Evolutionary conservation across 2,888 invertebrate species (phyloP).

Genomic region (Sicus ferrugineus): DNA sequence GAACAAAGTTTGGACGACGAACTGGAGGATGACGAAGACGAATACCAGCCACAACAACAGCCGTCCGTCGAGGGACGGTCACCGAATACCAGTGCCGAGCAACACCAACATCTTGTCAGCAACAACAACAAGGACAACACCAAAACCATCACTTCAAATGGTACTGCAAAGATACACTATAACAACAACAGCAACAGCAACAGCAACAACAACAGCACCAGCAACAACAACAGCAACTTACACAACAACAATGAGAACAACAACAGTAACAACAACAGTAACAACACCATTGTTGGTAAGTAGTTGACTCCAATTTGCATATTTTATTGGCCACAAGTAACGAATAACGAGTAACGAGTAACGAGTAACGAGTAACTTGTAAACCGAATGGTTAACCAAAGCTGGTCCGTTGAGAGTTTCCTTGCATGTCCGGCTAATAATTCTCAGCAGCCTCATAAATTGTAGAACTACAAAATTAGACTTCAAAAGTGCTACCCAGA

Average conservation of each 20-base stretch:
- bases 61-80: too few species aligned
- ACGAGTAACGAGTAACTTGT: background rate
- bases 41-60: conserved; percentile 38
- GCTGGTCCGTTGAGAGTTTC: conserved; percentile 38
- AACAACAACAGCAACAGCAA: conserved; percentile 32
- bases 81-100: background rate
- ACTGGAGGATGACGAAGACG: conserved; percentile 37
- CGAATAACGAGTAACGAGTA: background rate
- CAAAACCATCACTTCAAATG: conserved; percentile 21
- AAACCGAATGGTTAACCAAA: background rate
- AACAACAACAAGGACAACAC: conserved; percentile 41
- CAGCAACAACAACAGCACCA: conserved; percentile 49
- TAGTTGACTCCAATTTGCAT: conserved; percentile 57
- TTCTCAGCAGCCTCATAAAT: conserved; percentile 63
- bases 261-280: conserved; percentile 33
- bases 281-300: conserved; percentile 45
- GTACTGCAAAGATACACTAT: conserved; percentile 42
- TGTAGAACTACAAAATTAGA: conserved; percentile 45
- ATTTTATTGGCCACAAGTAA: conserved; percentile 50
- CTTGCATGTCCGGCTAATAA: conserved; percentile 61
- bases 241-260: background rate
- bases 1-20: conserved; percentile 41
- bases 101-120: conserved; percentile 30
- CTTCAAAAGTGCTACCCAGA: conserved; percentile 39
- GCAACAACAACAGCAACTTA: conserved; percentile 36